Evolutionary conservation across 2,113 vertebrate species (phyloP).

Genomic region (Piaya cayana): DNA sequence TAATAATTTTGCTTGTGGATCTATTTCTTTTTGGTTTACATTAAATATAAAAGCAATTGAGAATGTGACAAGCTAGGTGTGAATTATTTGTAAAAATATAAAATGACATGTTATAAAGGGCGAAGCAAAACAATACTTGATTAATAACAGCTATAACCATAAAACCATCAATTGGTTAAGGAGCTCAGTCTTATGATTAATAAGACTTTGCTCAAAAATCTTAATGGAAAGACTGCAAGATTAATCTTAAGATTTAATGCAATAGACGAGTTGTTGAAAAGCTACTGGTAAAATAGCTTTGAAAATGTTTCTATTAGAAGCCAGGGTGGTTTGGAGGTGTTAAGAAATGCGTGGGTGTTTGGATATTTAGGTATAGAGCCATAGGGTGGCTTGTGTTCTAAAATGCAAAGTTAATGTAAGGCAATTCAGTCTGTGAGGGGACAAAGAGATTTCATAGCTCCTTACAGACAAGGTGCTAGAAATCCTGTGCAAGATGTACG

Average conservation of each 20-base stretch:
- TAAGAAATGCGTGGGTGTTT: background rate
- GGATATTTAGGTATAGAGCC: background rate
- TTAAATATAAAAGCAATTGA: background rate
- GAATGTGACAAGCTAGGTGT: background rate
- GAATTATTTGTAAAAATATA: background rate
- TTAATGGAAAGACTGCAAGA: slow-evolving; percentile 47
- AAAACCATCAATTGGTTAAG: slow-evolving; percentile 49
- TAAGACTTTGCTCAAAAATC: slow-evolving; percentile 53
- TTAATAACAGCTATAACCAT: slow-evolving; percentile 33
- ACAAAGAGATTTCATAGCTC: background rate
- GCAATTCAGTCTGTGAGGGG: background rate
- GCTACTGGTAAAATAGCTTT: slow-evolving; percentile 24
- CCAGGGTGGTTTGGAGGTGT: background rate
- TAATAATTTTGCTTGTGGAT: background rate
- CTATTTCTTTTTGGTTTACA: background rate
- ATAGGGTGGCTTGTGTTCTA: background rate
- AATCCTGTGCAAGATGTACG: fast-evolving
- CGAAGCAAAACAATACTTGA: slow-evolving; percentile 67
- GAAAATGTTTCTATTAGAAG: slow-evolving; percentile 28
- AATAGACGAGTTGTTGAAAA: slow-evolving; percentile 13
- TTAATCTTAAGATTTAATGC: slow-evolving; percentile 55
- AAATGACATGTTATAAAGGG: slow-evolving; percentile 15
- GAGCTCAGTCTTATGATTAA: slow-evolving; percentile 61
- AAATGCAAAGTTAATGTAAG: background rate
- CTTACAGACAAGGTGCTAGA: background rate